Evolutionary conservation across 2,797 vertebrate genomes (phyloP).

Genomic region (Sandelia bainsii): DNA sequence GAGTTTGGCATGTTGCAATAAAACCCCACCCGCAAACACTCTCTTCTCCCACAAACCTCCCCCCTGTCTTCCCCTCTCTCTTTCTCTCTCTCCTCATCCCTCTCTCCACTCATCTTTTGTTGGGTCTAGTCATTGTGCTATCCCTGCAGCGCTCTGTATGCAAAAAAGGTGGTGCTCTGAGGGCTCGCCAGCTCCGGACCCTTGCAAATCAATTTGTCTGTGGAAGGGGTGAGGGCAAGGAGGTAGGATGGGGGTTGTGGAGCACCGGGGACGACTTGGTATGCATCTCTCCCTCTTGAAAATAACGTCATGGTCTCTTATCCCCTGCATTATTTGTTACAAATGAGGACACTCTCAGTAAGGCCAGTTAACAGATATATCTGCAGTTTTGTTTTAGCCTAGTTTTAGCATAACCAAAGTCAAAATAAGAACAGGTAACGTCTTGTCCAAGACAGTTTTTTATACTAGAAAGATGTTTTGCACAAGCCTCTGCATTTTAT

Average conservation of each 20-base stretch:
- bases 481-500: slow-evolving; percentile 6
- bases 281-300: slow-evolving; percentile 42
- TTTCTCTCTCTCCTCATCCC: slow-evolving; percentile 38
- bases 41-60: slow-evolving; percentile 7
- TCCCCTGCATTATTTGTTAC: slow-evolving; percentile 28
- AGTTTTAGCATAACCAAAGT: slow-evolving; percentile 14
- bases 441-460: background rate
- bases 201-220: slow-evolving; percentile 97
- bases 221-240: slow-evolving; percentile 71
- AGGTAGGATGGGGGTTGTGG: slow-evolving; percentile 46
- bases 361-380: slow-evolving; percentile 22
- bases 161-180: slow-evolving; percentile 83
- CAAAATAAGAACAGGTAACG: background rate
- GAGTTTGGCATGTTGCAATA: slow-evolving; percentile 80
- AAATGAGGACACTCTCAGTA: slow-evolving; percentile 21
- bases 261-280: slow-evolving; percentile 28
- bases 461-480: background rate
- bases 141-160: slow-evolving; percentile 88
- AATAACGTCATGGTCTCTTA: slow-evolving; percentile 39
- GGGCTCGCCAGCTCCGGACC: slow-evolving; percentile 90
- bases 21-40: slow-evolving; percentile 35
- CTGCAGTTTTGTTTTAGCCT: slow-evolving; percentile 3
- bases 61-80: background rate
- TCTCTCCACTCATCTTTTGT: slow-evolving; percentile 83
- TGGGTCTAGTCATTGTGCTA: slow-evolving; percentile 81